phyloP scores from a whole-genome alignment of 2,113 vertebrate species.

The Lepisosteus osseus region DNA sequence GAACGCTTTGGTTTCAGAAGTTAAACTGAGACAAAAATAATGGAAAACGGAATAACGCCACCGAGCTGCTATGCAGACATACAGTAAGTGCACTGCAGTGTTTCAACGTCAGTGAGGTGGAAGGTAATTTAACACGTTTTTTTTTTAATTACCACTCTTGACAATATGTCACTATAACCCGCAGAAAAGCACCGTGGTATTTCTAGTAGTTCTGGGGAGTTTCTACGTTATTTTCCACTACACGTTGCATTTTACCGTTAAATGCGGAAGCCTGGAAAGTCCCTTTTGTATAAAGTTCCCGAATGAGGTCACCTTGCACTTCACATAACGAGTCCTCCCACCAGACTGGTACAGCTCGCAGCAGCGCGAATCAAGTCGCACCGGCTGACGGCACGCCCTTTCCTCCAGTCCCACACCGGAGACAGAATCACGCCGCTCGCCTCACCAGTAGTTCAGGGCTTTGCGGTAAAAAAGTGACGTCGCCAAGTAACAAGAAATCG shows the following conservation, averaged over 20 bases:
- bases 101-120: too few relatives aligned
- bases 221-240: neutral
- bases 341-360: neutral
- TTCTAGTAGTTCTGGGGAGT: neutral
- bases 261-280: slow-evolving; percentile 13
- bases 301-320: slow-evolving; percentile 10
- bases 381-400: too few relatives aligned
- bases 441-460: too few relatives aligned
- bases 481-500: too few relatives aligned
- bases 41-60: neutral
- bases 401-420: too few relatives aligned
- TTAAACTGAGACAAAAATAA: neutral
- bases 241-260: neutral
- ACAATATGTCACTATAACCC: neutral
- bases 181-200: neutral
- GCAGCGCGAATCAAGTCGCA: neutral
- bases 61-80: too few relatives aligned
- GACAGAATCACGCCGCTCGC: too few relatives aligned
- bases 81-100: too few relatives aligned
- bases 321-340: neutral
- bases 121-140: neutral
- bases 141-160: neutral
- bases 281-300: slow-evolving; percentile 17
- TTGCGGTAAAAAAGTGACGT: too few relatives aligned
- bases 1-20: too few relatives aligned